phyloP scores from a whole-genome alignment of 2,888 invertebrate species.

The Chrysopilus asiliformis region DNA sequence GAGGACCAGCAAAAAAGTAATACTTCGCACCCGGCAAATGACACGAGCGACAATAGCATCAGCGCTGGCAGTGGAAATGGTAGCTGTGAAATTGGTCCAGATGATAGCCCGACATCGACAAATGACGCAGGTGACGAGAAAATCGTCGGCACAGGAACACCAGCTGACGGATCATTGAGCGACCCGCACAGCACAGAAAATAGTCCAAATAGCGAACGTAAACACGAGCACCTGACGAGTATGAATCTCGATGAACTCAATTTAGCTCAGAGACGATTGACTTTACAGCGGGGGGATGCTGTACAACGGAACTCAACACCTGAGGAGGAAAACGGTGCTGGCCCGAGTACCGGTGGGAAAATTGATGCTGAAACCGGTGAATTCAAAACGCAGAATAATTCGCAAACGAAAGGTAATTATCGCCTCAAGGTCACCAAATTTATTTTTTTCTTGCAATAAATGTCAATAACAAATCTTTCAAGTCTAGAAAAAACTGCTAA shows the following conservation, averaged over 20 bases:
- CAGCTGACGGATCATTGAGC: no score
- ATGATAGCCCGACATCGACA: not conserved
- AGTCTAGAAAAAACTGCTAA: constrained; percentile 1
- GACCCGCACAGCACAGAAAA: no score
- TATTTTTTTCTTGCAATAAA: no score
- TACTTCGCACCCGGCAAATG: not conserved
- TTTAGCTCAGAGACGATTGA: constrained; percentile 27
- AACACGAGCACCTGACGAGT: constrained; percentile 1
- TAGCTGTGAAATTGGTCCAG: no score
- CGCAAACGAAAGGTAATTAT: constrained; percentile 1
- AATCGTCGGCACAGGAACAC: not conserved
- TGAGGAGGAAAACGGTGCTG: constrained; percentile 23
- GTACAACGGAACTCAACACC: constrained; percentile 30
- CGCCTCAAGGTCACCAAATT: no score
- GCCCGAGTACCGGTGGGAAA: constrained; percentile 1
- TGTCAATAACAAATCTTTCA: no score
- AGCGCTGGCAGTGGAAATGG: constrained; percentile 1
- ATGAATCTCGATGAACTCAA: constrained; percentile 14
- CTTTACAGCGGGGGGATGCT: constrained; percentile 32
- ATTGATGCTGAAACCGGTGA: no score
- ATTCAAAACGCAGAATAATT: no score
- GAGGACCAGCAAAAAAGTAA: constrained; percentile 8
- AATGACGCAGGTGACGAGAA: not conserved
- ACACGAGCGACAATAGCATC: not conserved
- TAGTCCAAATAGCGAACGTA: not conserved